A percentile compares a stretch with the other conserved stretches of the same genome.
Conservation (phyloP, 1,140 invertebrate genomes). For the Bathynomus jamesi region DNA sequence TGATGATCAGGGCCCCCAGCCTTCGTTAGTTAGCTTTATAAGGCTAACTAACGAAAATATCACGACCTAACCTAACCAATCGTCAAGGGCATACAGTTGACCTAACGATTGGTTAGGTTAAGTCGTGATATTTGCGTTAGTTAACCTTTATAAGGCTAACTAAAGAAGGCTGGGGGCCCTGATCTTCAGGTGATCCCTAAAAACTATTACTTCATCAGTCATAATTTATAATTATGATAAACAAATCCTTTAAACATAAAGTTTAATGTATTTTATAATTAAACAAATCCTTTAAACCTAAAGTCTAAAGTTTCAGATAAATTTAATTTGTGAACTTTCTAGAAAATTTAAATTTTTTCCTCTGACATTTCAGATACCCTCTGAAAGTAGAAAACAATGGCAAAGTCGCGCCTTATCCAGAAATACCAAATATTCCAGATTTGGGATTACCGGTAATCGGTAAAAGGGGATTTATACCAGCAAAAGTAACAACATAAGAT, state of each 20-base stretch:
- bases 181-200: too few species aligned
- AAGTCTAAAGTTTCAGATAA: background rate
- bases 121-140: too few species aligned
- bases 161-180: too few species aligned
- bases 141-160: too few species aligned
- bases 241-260: background rate
- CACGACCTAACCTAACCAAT: too few species aligned
- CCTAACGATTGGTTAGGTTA: too few species aligned
- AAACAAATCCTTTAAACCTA: background rate
- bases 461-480: background rate
- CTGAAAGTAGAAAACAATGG: conserved; percentile 6
- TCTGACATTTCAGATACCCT: conserved; percentile 11
- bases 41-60: too few species aligned
- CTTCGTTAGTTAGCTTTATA: too few species aligned
- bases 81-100: too few species aligned
- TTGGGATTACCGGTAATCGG: conserved; percentile 10
- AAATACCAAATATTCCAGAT: conserved; percentile 13
- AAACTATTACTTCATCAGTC: background rate
- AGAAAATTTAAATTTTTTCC: background rate
- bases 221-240: background rate
- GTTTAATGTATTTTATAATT: background rate
- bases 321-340: background rate
- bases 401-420: background rate
- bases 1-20: too few species aligned
- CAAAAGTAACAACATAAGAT: background rate